These are phyloP conservation scores for Toxonevra muliebris DNA, from an alignment of 2,888 invertebrate genomes.

Conservation along the genomic window DNA sequence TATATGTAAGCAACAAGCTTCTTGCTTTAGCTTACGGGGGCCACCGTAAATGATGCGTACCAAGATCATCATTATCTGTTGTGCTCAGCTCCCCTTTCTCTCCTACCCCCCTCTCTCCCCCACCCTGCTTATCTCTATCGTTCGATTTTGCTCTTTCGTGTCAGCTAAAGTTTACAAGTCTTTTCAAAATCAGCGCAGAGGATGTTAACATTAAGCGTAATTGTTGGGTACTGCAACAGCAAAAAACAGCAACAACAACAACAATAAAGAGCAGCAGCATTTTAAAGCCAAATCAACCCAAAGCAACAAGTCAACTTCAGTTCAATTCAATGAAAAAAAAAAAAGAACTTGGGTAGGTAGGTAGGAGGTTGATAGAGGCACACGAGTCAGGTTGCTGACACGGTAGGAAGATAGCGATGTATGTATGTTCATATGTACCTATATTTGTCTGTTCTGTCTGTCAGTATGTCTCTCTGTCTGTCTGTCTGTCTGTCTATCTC, in stretches of 20 bases:
- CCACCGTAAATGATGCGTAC: slow-evolving; percentile 50
- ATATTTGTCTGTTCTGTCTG: background rate
- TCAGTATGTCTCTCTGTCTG: background rate
- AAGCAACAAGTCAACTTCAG: background rate
- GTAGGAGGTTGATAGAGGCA: slow-evolving; percentile 54
- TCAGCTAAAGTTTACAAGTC: too few relatives aligned
- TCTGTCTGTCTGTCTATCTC: too few relatives aligned
- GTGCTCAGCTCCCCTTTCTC: background rate
- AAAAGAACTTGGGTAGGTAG: slow-evolving; percentile 57
- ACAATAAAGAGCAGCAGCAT: background rate
- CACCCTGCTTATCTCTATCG: background rate
- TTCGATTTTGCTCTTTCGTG: too few relatives aligned
- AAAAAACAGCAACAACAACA: background rate
- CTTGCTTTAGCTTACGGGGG: slow-evolving; percentile 4
- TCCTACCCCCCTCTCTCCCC: background rate
- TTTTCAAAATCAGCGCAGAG: slow-evolving; percentile 37
- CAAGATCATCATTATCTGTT: slow-evolving; percentile 52
- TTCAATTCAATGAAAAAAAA: slow-evolving; percentile 1
- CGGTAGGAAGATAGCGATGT: background rate
- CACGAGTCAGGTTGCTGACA: slow-evolving; percentile 31
- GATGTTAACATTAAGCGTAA: slow-evolving; percentile 59
- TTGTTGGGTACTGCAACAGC: slow-evolving; percentile 45
- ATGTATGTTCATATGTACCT: too few relatives aligned
- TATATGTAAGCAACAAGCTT: too few relatives aligned
- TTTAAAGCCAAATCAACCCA: background rate